Evolutionary conservation across 1,140 invertebrate genomes (phyloP).

Genomic region (Diprion similis): DNA sequence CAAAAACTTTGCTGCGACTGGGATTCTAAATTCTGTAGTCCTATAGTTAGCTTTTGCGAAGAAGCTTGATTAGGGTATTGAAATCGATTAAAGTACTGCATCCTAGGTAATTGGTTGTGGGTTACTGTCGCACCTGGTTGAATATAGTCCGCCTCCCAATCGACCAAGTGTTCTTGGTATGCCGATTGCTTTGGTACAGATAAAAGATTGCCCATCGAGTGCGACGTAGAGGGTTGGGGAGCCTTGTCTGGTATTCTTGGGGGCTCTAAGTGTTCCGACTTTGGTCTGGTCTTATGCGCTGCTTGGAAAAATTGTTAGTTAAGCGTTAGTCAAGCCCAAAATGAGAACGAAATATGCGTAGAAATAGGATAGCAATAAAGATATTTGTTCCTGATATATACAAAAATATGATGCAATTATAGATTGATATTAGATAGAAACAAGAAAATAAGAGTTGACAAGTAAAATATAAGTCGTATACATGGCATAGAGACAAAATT

Average conservation of each 20-base stretch:
- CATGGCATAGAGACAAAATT: no score
- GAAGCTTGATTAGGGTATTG: constrained; percentile 33
- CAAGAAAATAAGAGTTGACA: not conserved
- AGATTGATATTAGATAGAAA: not conserved
- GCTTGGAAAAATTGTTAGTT: constrained; percentile 55
- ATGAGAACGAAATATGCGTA: not conserved
- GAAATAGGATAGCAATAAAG: not conserved
- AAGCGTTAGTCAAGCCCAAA: constrained; percentile 52
- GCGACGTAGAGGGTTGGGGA: constrained; percentile 49
- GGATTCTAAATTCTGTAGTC: not conserved
- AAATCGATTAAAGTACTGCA: constrained; percentile 14
- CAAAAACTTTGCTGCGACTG: constrained; percentile 13
- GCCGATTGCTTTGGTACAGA: constrained; percentile 47
- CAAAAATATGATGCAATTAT: not conserved
- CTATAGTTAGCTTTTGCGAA: not conserved
- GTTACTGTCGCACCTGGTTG: constrained; percentile 54
- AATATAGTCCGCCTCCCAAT: constrained; percentile 33
- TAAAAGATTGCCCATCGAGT: constrained; percentile 58
- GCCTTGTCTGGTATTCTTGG: constrained; percentile 40
- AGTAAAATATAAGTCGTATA: no score
- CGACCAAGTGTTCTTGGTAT: constrained; percentile 38
- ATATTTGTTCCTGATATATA: not conserved
- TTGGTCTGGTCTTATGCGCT: constrained; percentile 57
- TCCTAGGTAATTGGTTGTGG: constrained; percentile 25
- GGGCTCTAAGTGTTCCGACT: constrained; percentile 57